A percentile compares a stretch with the other conserved stretches of the same genome.
Evolutionary conservation across 2,113 vertebrate species (phyloP).

Genomic region (Eurypyga helias): DNA sequence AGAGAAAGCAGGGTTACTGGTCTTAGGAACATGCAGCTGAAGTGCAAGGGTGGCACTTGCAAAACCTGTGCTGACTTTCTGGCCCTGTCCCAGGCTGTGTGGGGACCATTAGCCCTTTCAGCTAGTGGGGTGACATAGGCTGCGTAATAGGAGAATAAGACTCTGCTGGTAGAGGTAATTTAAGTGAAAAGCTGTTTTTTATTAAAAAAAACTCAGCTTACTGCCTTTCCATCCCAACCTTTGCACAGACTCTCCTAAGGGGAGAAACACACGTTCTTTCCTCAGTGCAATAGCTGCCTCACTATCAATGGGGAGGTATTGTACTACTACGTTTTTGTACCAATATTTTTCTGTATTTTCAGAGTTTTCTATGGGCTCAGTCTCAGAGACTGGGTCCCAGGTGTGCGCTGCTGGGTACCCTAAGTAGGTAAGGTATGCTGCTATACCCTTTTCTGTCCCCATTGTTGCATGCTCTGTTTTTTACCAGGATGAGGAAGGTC

Average conservation of each 20-base stretch:
- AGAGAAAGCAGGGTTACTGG: background rate
- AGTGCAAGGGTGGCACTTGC: background rate
- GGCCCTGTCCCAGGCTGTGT: background rate
- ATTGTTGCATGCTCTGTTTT: fast-evolving
- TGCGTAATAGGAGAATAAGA: background rate
- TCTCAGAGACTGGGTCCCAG: background rate
- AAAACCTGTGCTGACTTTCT: background rate
- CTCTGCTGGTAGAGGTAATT: background rate
- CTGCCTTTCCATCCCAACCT: background rate
- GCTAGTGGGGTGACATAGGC: background rate
- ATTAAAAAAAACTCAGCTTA: background rate
- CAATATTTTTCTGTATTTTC: background rate
- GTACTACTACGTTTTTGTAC: background rate
- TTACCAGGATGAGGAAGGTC: background rate
- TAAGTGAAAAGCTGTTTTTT: background rate
- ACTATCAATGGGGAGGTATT: background rate
- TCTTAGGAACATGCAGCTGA: fast-evolving
- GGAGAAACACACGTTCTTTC: background rate
- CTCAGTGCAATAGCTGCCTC: background rate
- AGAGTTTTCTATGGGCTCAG: background rate
- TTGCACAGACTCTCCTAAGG: background rate
- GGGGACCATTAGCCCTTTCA: background rate
- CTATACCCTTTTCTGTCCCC: background rate
- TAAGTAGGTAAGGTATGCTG: background rate
- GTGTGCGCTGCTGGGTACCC: background rate